Evolutionary conservation across 2,113 vertebrate genomes (phyloP), one percentile per base, ranked within the genome.

Genomic region (Entelurus aequoreus): DNA sequence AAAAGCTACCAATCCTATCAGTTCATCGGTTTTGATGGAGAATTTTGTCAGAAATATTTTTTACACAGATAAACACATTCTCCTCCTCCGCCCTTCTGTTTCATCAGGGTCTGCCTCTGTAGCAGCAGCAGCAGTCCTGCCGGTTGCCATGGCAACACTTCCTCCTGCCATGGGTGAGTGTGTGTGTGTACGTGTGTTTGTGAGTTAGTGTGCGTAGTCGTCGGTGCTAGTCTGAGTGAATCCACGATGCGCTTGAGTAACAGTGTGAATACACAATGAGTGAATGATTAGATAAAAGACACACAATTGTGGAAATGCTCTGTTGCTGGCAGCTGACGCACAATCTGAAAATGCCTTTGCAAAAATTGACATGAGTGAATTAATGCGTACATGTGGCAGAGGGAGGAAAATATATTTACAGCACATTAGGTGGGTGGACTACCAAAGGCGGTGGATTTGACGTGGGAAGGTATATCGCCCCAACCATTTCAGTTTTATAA

Each of bases 61-160:
- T 50, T 52, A 40, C 63, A 44, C 58, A 48, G 19, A 36, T 42
- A 53, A 35, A 9, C 49, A 10, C 63, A 36, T 11, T 50, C 57
- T 55, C 74, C 44, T 63, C 72, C 77, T 60, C 70, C 65, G 65
- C 72, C 69, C 66, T 76, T 74, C 71, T 66, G 73, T 84, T 86
- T 83, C 74, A 81, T 84, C 75, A 76, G 75, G 58, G 73, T 83
- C 77, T 77, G 77, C 69, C 66, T 71, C 72, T 13, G 72, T 38
- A 70, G 66, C 68, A 76, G 78, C 48, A 59, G 71, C 80, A 65
- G 85, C 53, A 85, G 85, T 82, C 79, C 87, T 86, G 77, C 77
- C 78, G 87, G 91, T 92, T 91, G 79, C 90, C 88, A 89, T 90
- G 87, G 90, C 88, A 91, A 92, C 91, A 86, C 77, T 84, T 88